Base-by-base conservation (phyloP, 2,113 vertebrate genomes). In the Bufo gargarizans region DNA sequence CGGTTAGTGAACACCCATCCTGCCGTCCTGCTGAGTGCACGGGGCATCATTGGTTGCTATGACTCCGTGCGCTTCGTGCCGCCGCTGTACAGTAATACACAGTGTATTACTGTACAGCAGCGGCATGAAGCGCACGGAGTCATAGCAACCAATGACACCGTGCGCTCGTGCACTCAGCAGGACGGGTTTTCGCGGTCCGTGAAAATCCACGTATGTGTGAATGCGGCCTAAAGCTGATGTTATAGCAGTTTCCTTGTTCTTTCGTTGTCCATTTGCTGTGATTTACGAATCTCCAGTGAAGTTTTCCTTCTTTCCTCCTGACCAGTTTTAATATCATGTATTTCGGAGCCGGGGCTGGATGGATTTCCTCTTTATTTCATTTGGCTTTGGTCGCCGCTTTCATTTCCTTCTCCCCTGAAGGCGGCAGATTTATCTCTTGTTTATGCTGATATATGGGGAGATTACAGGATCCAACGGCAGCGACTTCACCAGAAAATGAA, bases 351-450 rank as follows among this genome's bases (percentile, higher is more conserved):
- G 33, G 58, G 8, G 7, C 33, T 47, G 80, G 13, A 8, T 45
- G 80, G 13, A 8, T 45, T 12, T 19, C 61, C 14, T 43, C 61
- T 83, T 83, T 50, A 50, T 67, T 83, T 67, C 17, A 14, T 12
- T 67, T 17, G 7, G 11, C 59, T 65, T 50, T 17, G 59, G 22
- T 67, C 45, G 7, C 50, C 1, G 22, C 14, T 56, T 85, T 85
- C 69, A 56, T 74, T 85, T 85, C 83, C 83, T 74, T 81, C 78
- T 81, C 55, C 55, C 83, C 83, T 50, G 82, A 43, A 72, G 81
- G 82, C 65, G 49, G 43, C 49, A 9, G 65, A 43, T 53, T 72
- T 85, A 85, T 85, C 69, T 69, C 83, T 67, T 72, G 82, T 84
- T 71, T 84, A 43, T 72, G 17, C 49, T 76, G 69, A 85, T 85